Percentiles rank a stretch among this genome's conserved stretches.
phyloP scores from a whole-genome alignment of 2,797 vertebrate genomes.

The Centropyge bicolor region DNA sequence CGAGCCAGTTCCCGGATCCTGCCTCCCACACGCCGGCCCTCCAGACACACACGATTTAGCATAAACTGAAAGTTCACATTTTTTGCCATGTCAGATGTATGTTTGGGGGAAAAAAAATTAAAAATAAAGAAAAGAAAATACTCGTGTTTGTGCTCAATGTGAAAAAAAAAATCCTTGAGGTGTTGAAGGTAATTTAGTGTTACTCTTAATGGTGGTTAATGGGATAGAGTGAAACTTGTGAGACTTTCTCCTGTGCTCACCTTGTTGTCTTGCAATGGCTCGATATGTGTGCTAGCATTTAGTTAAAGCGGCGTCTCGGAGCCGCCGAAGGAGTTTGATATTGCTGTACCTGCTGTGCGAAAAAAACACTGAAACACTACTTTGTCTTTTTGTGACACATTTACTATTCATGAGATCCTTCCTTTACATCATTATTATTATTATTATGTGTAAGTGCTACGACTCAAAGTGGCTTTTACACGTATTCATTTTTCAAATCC shows the following conservation, averaged over 20 bases:
- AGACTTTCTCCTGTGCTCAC: slow-evolving; percentile 81
- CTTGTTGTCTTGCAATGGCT: slow-evolving; percentile 82
- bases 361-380: slow-evolving; percentile 71
- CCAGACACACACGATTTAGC: slow-evolving; percentile 60
- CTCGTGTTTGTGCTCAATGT: slow-evolving; percentile 85
- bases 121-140: slow-evolving; percentile 54
- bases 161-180: slow-evolving; percentile 69
- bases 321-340: slow-evolving; percentile 78
- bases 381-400: slow-evolving; percentile 82
- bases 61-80: slow-evolving; percentile 71
- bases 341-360: slow-evolving; percentile 76
- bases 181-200: slow-evolving; percentile 79
- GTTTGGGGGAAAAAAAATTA: slow-evolving; percentile 55
- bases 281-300: slow-evolving; percentile 82
- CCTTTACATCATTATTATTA: slow-evolving; percentile 61
- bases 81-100: slow-evolving; percentile 80
- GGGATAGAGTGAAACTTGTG: slow-evolving; percentile 76
- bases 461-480: slow-evolving; percentile 53
- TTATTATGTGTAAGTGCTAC: slow-evolving; percentile 60
- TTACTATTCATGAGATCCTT: slow-evolving; percentile 66
- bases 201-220: slow-evolving; percentile 74
- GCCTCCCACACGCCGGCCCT: slow-evolving; percentile 72
- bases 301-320: slow-evolving; percentile 74
- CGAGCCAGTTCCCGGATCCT: slow-evolving; percentile 70
- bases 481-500: slow-evolving; percentile 40